These are phyloP conservation scores for Anoura caudifer DNA, from an alignment of 2,113 vertebrate genomes.

Conservation along the genomic window DNA sequence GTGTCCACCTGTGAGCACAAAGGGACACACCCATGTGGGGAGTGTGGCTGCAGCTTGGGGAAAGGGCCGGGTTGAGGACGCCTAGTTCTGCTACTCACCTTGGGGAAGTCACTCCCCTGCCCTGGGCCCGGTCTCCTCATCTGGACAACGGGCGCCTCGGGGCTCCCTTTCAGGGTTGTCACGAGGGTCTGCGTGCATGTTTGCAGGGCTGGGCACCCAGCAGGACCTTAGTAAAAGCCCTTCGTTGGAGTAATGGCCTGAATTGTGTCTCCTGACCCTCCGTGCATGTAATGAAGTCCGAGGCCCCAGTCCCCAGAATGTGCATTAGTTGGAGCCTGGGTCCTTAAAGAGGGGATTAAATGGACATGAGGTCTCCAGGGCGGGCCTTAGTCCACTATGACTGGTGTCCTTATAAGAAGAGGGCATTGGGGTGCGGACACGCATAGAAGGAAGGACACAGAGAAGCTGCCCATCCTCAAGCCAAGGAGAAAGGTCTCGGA, in stretches of 20 bases:
- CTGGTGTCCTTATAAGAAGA: not conserved
- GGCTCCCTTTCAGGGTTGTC: not conserved
- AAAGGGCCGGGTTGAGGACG: not conserved
- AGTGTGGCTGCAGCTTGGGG: not conserved
- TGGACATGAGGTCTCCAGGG: not conserved
- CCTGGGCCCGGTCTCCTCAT: not conserved
- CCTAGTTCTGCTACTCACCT: too few relatives aligned
- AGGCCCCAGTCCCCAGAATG: not conserved
- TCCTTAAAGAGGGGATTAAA: not conserved
- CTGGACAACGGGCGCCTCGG: not conserved
- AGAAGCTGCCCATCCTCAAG: not conserved
- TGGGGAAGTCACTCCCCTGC: not conserved
- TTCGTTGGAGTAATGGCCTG: not conserved
- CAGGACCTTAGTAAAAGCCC: not conserved
- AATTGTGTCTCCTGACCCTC: not conserved
- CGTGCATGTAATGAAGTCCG: not conserved
- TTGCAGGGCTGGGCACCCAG: not conserved
- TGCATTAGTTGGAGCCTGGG: not conserved
- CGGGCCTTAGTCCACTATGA: not conserved
- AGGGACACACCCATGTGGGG: fast-evolving
- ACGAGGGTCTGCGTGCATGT: not conserved
- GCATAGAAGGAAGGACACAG: not conserved
- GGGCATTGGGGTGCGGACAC: not conserved
- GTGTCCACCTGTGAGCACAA: not conserved
- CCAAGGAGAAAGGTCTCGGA: not conserved